Conservation (phyloP, 2,797 vertebrate species). For the Characodon lateralis region DNA sequence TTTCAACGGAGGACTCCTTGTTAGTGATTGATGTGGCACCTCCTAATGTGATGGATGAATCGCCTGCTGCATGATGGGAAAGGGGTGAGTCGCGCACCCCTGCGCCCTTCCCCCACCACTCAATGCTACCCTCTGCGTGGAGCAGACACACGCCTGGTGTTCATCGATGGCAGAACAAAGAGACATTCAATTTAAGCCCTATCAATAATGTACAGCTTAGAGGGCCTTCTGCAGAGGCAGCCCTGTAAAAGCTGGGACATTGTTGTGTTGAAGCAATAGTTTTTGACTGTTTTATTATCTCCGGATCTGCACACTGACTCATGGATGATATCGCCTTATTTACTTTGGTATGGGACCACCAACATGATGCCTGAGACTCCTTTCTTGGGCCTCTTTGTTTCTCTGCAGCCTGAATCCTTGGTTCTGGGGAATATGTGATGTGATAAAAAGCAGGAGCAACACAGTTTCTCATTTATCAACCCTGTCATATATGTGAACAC, state of each 20-base stretch:
- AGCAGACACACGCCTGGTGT: slow-evolving; percentile 66
- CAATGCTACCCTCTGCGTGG: slow-evolving; percentile 29
- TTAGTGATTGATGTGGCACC: slow-evolving; percentile 82
- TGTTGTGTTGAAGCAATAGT: slow-evolving; percentile 35
- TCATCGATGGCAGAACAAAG: slow-evolving; percentile 73
- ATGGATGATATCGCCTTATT: slow-evolving; percentile 44
- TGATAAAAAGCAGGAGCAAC: slow-evolving; percentile 56
- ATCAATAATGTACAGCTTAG: slow-evolving; percentile 81
- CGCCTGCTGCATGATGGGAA: slow-evolving; percentile 64
- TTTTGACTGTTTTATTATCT: slow-evolving; percentile 58
- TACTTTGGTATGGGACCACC: slow-evolving; percentile 34
- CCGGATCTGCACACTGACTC: slow-evolving; percentile 45
- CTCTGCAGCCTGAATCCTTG: slow-evolving; percentile 42
- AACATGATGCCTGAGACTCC: slow-evolving; percentile 43
- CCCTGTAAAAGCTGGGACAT: slow-evolving; percentile 32
- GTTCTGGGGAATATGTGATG: slow-evolving; percentile 48
- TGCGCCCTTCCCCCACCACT: slow-evolving; percentile 38
- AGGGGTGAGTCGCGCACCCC: slow-evolving; percentile 55
- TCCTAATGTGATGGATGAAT: slow-evolving; percentile 80
- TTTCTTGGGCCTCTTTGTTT: slow-evolving; percentile 50
- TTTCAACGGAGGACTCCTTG: slow-evolving; percentile 73
- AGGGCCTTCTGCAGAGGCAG: slow-evolving; percentile 49
- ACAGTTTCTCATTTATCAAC: slow-evolving; percentile 56
- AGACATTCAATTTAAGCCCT: slow-evolving; percentile 72
- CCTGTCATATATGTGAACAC: slow-evolving; percentile 43